Percentiles rank a stretch among this genome's conserved stretches.
Conservation (phyloP, 2,888 invertebrate species). For the Rhamphomyia laevipes region DNA sequence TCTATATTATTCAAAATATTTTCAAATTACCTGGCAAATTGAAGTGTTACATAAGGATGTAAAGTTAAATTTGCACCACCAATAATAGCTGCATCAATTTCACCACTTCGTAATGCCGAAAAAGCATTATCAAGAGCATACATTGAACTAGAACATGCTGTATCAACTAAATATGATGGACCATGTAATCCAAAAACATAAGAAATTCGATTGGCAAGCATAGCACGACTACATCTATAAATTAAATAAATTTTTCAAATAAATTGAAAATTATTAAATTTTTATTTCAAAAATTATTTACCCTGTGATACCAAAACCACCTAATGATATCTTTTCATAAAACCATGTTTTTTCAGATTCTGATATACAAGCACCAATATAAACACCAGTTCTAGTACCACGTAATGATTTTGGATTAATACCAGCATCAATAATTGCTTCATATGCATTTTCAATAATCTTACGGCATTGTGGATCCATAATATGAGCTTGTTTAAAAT, state of each 20-base stretch:
- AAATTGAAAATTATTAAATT: not conserved
- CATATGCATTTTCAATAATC: conserved; percentile 64
- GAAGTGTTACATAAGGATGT: conserved; percentile 78
- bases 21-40: conserved; percentile 57
- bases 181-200: conserved; percentile 80
- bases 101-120: conserved; percentile 60
- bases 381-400: conserved; percentile 61
- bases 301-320: conserved; percentile 38
- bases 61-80: conserved; percentile 77
- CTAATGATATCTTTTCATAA: conserved; percentile 48
- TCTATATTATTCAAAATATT: not conserved
- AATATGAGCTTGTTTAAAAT: conserved; percentile 61
- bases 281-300: conserved; percentile 1
- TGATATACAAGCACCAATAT: conserved; percentile 57
- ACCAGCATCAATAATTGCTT: conserved; percentile 65
- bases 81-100: conserved; percentile 81
- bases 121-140: conserved; percentile 77
- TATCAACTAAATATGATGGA: conserved; percentile 80
- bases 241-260: conserved; percentile 4
- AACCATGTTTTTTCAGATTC: conserved; percentile 64
- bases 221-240: conserved; percentile 70
- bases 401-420: conserved; percentile 52
- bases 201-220: conserved; percentile 85
- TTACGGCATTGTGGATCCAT: conserved; percentile 72
- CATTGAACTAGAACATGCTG: conserved; percentile 90